Evolutionary conservation across 2,113 vertebrate genomes (phyloP), one percentile per base, ranked within the genome.

Genomic region (Puntigrus tetrazona): DNA sequence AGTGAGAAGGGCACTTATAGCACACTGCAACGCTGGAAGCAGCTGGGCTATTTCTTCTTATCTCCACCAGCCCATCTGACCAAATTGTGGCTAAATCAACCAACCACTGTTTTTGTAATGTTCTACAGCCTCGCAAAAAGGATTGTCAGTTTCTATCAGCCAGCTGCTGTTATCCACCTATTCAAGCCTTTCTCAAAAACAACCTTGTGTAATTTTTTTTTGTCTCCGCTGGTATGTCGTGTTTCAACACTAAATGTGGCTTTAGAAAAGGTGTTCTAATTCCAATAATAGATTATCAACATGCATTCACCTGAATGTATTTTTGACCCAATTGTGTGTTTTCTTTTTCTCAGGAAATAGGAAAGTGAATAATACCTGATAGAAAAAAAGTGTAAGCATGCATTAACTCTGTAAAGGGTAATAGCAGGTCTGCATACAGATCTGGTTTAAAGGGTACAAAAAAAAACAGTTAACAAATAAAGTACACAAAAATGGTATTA

Each of bases 41-140:
- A 91, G 89, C 88, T 90, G 88, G 85, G 50, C 72, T 77, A 81
- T 90, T 87, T 88, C 82, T 77, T 65, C 85, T 86, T 83, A 87
- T 91, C 87, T 91, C 59, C 75, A 81, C 69, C 57, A 43, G 83
- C 55, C 76, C 27, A 70, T 83, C 85, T 84, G 50, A 87, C 72
- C 86, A 88, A 88, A 87, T 88, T 87, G 67, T 73, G 34, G 86
- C 80, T 86, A 73, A 88, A 84, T 88, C 81, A 86, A 18, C 63
- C 82, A 82, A 84, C 82, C 84, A 82, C 34, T 84, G 84, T 87
- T 88, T 85, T 87, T 72, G 83, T 83, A 85, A 85, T 88, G 69
- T 87, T 85, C 76, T 63, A 55, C 67, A 85, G 84, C 70, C 70
- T 47, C 65, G 20, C 76, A 87, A 85, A 85, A 87, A 88, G 73